phyloP scores from a whole-genome alignment of 2,888 invertebrate genomes.

The Drosophila eohydei region DNA sequence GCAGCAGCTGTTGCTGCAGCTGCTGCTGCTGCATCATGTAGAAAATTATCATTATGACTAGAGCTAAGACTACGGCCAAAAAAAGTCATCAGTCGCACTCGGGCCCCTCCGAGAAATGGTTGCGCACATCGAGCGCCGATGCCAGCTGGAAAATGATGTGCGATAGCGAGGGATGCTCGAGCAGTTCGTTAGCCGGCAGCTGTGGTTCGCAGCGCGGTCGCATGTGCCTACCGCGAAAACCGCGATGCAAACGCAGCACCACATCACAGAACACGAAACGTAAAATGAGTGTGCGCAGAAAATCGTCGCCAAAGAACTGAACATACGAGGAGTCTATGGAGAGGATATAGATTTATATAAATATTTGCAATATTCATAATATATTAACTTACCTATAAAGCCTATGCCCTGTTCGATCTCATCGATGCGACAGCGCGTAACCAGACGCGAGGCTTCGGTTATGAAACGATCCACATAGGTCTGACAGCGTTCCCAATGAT shows the following conservation, averaged over 20 bases:
- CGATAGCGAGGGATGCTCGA: slow-evolving; percentile 92
- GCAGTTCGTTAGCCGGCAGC: slow-evolving; percentile 93
- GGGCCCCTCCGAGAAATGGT: slow-evolving; percentile 85
- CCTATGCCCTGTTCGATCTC: slow-evolving; percentile 86
- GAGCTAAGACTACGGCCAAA: slow-evolving; percentile 67
- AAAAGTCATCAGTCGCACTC: slow-evolving; percentile 85
- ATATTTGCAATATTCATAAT: neutral
- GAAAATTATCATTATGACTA: slow-evolving; percentile 61
- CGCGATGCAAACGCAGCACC: slow-evolving; percentile 94
- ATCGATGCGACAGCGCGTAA: slow-evolving; percentile 93
- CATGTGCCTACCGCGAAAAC: slow-evolving; percentile 93
- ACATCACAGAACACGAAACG: slow-evolving; percentile 98
- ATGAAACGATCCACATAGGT: slow-evolving; percentile 95
- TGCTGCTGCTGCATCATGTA: slow-evolving; percentile 61
- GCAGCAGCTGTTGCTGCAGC: slow-evolving; percentile 37
- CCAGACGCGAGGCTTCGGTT: slow-evolving; percentile 93
- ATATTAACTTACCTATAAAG: slow-evolving; percentile 82
- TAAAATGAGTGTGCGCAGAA: slow-evolving; percentile 93
- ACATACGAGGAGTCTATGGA: slow-evolving; percentile 88
- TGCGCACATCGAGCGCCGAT: slow-evolving; percentile 92
- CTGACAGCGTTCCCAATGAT: slow-evolving; percentile 96
- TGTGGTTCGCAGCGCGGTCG: slow-evolving; percentile 94
- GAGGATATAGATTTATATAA: slow-evolving; percentile 12
- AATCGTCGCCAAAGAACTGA: slow-evolving; percentile 97
- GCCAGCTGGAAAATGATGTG: slow-evolving; percentile 94